Conservation (phyloP, 2,797 vertebrate species). For the Meda fulgida region DNA sequence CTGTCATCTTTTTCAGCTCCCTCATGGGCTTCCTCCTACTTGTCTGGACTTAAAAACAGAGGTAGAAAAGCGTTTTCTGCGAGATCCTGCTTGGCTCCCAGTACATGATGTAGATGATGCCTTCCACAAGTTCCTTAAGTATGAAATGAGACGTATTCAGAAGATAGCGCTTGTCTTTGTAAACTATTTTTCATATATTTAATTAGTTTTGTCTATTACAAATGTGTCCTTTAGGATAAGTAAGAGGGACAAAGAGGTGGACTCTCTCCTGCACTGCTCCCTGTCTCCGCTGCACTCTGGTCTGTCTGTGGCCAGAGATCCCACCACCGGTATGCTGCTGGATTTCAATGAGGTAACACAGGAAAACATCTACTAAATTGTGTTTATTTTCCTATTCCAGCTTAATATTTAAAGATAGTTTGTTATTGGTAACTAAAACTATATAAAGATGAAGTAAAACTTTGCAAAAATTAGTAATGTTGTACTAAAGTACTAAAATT, state of each 20-base stretch:
- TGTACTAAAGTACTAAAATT: background rate
- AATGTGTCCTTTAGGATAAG: conserved; percentile 73
- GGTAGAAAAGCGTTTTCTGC: conserved; percentile 84
- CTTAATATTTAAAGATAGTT: background rate
- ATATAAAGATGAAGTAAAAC: background rate
- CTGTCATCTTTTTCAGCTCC: conserved; percentile 75
- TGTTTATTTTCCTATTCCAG: background rate
- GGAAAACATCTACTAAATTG: background rate
- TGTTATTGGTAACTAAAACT: background rate
- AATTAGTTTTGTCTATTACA: background rate
- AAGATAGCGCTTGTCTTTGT: background rate
- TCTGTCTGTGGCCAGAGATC: conserved; percentile 87
- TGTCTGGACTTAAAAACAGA: conserved; percentile 83
- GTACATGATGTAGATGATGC: conserved; percentile 85
- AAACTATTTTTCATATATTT: background rate
- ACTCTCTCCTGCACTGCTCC: conserved; percentile 79
- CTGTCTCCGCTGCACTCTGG: conserved; percentile 82
- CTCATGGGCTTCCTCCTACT: conserved; percentile 87
- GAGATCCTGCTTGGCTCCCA: conserved; percentile 86
- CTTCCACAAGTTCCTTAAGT: conserved; percentile 86
- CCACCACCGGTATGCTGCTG: conserved; percentile 88
- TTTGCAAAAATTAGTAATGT: background rate
- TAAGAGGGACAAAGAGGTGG: conserved; percentile 70
- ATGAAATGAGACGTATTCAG: conserved; percentile 37
- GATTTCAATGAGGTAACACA: conserved; percentile 86